phyloP scores from a whole-genome alignment of 2,797 vertebrate species.

The Lutra lutra region DNA sequence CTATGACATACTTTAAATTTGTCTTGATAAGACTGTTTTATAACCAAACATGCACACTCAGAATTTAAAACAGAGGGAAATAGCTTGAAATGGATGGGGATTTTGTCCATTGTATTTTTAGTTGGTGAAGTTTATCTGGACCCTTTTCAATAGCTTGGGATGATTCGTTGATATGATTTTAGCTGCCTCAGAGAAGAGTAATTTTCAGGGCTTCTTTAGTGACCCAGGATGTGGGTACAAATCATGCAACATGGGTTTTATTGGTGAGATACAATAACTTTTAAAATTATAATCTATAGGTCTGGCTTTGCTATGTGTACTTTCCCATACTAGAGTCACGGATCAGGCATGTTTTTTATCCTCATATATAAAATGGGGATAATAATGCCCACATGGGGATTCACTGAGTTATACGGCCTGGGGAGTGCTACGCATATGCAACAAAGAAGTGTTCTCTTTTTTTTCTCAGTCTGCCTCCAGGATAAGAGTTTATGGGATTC shows the following conservation, averaged over 20 bases:
- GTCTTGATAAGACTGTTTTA: not conserved
- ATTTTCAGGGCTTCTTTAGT: not conserved
- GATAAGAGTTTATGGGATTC: not conserved
- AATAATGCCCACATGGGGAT: not conserved
- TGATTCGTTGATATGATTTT: not conserved
- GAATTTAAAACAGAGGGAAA: not conserved
- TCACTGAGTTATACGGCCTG: not conserved
- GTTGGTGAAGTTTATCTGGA: not conserved
- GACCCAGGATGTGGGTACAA: not conserved
- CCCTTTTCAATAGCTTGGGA: not conserved
- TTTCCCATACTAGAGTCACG: not conserved
- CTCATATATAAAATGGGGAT: not conserved
- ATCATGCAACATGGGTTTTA: not conserved
- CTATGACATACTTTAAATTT: not conserved
- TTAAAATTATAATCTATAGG: not conserved
- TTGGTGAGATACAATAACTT: not conserved
- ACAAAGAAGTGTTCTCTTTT: not conserved
- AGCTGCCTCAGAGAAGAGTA: not conserved
- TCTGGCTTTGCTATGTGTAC: not conserved
- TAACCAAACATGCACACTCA: slow-evolving; percentile 1
- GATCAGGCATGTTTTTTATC: not conserved
- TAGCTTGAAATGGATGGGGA: not conserved
- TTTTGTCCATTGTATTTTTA: not conserved
- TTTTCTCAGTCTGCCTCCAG: not conserved
- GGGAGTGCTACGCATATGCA: accelerated